phyloP scores from a whole-genome alignment of 2,113 vertebrate species.

The Charadrius vociferus region DNA sequence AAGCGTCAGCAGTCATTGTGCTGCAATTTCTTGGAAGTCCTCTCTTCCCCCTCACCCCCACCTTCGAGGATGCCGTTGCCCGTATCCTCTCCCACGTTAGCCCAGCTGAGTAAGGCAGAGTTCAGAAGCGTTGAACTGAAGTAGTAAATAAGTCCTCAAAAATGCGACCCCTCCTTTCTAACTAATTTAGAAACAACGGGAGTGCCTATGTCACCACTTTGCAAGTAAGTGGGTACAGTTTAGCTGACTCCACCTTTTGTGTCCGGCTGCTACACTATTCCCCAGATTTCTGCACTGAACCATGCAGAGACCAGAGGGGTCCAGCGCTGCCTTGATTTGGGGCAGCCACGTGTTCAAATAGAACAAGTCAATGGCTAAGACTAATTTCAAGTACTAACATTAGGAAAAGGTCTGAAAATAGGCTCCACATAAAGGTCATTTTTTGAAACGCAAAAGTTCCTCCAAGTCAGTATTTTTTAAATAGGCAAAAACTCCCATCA shows the following conservation, averaged over 20 bases:
- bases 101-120: neutral
- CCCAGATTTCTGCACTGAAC: neutral
- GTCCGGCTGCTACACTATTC: neutral
- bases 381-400: neutral
- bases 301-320: neutral
- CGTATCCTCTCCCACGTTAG: accelerated
- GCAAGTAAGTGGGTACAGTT: neutral
- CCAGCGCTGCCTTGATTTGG: neutral
- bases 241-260: neutral
- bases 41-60: neutral
- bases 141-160: neutral
- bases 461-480: neutral
- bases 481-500: neutral
- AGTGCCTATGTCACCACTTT: neutral
- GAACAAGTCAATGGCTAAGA: neutral
- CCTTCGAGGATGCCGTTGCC: accelerated
- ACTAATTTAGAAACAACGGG: neutral
- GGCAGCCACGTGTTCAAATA: neutral
- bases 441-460: neutral
- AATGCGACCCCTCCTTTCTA: neutral
- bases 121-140: conserved; percentile 16
- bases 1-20: neutral
- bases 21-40: neutral
- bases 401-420: neutral
- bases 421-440: neutral